A percentile compares a stretch with the other conserved stretches of the same genome.
Conservation (phyloP, 2,888 invertebrate species). For the Aplocera efformata region DNA sequence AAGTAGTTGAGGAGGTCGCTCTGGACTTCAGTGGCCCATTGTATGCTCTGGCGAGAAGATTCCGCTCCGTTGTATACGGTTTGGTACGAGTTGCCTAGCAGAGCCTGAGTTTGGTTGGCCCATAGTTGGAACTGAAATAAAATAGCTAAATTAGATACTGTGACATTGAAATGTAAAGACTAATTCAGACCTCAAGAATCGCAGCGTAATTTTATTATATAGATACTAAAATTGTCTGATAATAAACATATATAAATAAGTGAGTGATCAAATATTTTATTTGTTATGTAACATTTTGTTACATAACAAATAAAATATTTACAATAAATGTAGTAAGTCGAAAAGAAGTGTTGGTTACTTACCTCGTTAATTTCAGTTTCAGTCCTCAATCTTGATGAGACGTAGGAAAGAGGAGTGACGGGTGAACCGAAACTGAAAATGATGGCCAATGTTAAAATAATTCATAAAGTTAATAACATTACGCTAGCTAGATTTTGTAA, state of each 20-base stretch:
- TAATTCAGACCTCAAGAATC: too few relatives aligned
- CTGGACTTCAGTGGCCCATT: conserved; percentile 39
- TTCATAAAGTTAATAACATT: too few relatives aligned
- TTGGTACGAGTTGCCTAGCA: conserved; percentile 36
- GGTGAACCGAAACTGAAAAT: conserved; percentile 48
- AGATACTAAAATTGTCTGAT: too few relatives aligned
- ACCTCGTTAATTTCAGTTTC: conserved; percentile 42
- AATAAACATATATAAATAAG: too few relatives aligned
- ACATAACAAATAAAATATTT: too few relatives aligned
- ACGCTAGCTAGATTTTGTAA: too few relatives aligned
- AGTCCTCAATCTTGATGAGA: conserved; percentile 55
- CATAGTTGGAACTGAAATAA: conserved; percentile 56
- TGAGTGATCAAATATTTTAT: too few relatives aligned
- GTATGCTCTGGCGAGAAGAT: conserved; percentile 37
- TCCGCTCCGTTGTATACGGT: conserved; percentile 37
- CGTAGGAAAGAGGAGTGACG: conserved; percentile 47
- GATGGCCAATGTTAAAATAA: background rate
- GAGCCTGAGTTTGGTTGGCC: conserved; percentile 37
- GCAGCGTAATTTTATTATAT: too few relatives aligned
- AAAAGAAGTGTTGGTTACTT: conserved; percentile 32
- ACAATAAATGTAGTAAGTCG: too few relatives aligned
- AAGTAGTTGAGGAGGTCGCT: conserved; percentile 49
- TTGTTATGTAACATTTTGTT: too few relatives aligned
- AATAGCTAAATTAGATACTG: background rate
- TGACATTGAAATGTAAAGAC: too few relatives aligned